These are phyloP conservation scores for Typhlomys cinereus DNA, from an alignment of 2,113 vertebrate genomes.

Conservation along the genomic window DNA sequence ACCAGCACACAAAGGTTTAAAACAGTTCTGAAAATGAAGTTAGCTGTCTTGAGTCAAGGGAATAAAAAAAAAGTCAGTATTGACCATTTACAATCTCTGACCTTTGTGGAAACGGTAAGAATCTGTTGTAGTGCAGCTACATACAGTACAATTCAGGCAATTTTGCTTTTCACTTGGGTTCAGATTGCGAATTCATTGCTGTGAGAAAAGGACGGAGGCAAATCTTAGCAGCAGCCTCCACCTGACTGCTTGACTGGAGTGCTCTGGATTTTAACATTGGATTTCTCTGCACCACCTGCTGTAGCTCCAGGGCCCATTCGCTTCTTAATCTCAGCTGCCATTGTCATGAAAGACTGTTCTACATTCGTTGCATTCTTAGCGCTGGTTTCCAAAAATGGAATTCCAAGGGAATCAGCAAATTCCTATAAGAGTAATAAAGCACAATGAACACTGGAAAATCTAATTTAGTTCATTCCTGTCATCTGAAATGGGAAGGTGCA, in stretches of 20 bases:
- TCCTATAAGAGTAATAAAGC: constrained; percentile 85
- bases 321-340: constrained; percentile 99
- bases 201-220: constrained; percentile 85
- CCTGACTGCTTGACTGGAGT: constrained; percentile 97
- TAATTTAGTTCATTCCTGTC: constrained; percentile 7
- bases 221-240: constrained; percentile 95
- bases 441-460: constrained; percentile 49
- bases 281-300: constrained; percentile 93
- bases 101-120: constrained; percentile 91
- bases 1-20: constrained; percentile 93
- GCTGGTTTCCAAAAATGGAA: constrained; percentile 98
- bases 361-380: constrained; percentile 99
- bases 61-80: constrained; percentile 91
- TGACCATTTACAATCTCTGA: constrained; percentile 93
- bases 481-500: neutral
- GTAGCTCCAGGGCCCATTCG: constrained; percentile 97
- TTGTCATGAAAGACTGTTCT: constrained; percentile 99
- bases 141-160: constrained; percentile 98
- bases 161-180: constrained; percentile 90
- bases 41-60: constrained; percentile 91
- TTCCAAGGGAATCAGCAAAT: constrained; percentile 96
- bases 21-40: constrained; percentile 94
- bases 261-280: constrained; percentile 99
- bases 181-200: constrained; percentile 91
- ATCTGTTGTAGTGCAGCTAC: constrained; percentile 98